phyloP scores from a whole-genome alignment of 53 echinoderm and acorn worm species.

The Holothuria leucospilota region DNA sequence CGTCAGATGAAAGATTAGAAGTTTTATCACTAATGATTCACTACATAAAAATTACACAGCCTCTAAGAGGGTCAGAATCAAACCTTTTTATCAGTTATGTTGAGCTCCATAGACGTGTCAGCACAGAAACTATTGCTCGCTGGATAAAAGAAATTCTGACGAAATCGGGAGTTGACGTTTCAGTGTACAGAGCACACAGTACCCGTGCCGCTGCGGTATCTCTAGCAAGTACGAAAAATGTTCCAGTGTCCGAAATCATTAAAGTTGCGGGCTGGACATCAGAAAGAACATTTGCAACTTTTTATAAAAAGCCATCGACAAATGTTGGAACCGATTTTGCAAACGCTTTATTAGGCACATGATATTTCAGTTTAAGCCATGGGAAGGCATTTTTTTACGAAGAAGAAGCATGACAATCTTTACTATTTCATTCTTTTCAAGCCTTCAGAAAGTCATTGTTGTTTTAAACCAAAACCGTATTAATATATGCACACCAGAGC shows the following conservation, averaged over 20 bases:
- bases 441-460: not conserved
- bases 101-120: slow-evolving; percentile 28
- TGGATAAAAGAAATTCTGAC: slow-evolving; percentile 48
- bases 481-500: not conserved
- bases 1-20: not conserved
- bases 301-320: not conserved
- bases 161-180: slow-evolving; percentile 50
- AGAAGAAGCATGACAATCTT: too few species aligned
- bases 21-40: not conserved
- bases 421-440: not conserved
- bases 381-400: not conserved
- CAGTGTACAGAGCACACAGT: slow-evolving; percentile 27
- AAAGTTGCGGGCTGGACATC: not conserved
- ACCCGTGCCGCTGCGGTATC: slow-evolving; percentile 42
- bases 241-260: not conserved
- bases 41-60: slow-evolving; percentile 8
- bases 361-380: not conserved
- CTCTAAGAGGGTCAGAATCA: too few species aligned
- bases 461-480: not conserved
- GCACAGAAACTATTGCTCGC: slow-evolving; percentile 47
- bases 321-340: not conserved
- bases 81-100: slow-evolving; percentile 45
- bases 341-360: not conserved
- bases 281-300: not conserved
- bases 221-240: not conserved